phyloP scores from a whole-genome alignment of 2,888 invertebrate species.

The Andrena bicolor region DNA sequence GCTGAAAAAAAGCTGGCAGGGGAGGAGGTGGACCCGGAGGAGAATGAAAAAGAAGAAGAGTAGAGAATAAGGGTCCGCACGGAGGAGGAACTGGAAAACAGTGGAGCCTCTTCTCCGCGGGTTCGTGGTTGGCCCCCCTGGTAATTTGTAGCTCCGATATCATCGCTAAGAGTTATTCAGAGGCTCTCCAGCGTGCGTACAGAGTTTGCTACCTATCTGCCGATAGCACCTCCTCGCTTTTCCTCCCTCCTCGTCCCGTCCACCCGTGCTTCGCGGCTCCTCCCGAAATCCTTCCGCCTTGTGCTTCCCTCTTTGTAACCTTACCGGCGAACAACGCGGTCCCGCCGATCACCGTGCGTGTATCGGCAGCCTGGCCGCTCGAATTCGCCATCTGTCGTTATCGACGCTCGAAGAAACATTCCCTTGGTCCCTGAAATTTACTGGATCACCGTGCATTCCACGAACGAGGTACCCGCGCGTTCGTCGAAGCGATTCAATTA shows the following conservation, averaged over 20 bases:
- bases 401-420: constrained; percentile 20
- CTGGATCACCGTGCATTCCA: background rate
- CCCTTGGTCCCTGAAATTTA: background rate
- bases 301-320: constrained; percentile 43
- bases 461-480: background rate
- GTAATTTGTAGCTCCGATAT: constrained; percentile 79
- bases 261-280: constrained; percentile 45
- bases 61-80: constrained; percentile 21
- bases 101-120: constrained; percentile 56
- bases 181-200: constrained; percentile 69
- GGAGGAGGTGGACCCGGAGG: constrained; percentile 24
- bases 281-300: constrained; percentile 51
- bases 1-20: constrained; percentile 16
- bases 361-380: background rate
- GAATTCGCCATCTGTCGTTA: constrained; percentile 17
- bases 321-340: constrained; percentile 20
- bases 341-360: background rate
- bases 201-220: constrained; percentile 72
- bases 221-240: constrained; percentile 69
- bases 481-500: background rate
- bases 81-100: constrained; percentile 64
- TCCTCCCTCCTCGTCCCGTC: constrained; percentile 10
- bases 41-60: constrained; percentile 23
- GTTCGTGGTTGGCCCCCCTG: constrained; percentile 73
- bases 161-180: constrained; percentile 77